Base-by-base conservation (phyloP, 2,797 vertebrate species). In the Salarias fasciatus region DNA sequence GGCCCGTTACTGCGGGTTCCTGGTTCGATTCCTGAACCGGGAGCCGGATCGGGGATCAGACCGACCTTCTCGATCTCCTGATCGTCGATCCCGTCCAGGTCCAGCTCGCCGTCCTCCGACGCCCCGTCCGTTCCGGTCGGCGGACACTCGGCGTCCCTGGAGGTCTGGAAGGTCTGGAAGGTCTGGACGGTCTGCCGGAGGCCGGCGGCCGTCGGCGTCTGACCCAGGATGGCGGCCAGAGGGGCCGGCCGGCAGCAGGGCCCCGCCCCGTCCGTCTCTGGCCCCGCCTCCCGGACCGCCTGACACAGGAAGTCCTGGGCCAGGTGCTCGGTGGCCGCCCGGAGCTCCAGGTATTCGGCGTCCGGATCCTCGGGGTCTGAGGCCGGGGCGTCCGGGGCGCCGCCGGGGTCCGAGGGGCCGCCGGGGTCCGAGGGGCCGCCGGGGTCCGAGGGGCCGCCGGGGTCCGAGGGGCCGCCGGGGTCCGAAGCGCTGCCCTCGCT, bases 1-100 rank as follows among this genome's bases (percentile, higher is more conserved):
- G 2, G 24, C 18, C 2, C 3, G n/a, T n/a, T n/a, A 2, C 18
- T 3, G 18, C 18, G 18, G n/a, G n/a, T 24, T 24, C 18, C n/a
- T n/a, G n/a, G n/a, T n/a, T n/a, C n/a, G n/a, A n/a, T n/a, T n/a
- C n/a, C n/a, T n/a, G n/a, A n/a, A n/a, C 31, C 8, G 30, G 4
- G 30, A 31, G 30, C 8, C 30, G 30, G 30, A 31, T 31, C 30
- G 30, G 8, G 30, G 8, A 8, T 31, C 8, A 1, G 66, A 64
- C 82, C 84, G 65, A 98, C 96, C 93, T 95, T 95, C 63, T 98
- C 95, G 1, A 99, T 99, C 87, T 98, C 96, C 33, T 84, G 90
- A 87, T 99, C 97, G 0, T 99, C 96, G 0, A 99, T 99, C 33
- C 95, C 97, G 0, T 95, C 94, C 83, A 99, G 92, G 80, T 99